Evolutionary conservation across 2,113 vertebrate species (phyloP).

Genomic region (Eptesicus fuscus): DNA sequence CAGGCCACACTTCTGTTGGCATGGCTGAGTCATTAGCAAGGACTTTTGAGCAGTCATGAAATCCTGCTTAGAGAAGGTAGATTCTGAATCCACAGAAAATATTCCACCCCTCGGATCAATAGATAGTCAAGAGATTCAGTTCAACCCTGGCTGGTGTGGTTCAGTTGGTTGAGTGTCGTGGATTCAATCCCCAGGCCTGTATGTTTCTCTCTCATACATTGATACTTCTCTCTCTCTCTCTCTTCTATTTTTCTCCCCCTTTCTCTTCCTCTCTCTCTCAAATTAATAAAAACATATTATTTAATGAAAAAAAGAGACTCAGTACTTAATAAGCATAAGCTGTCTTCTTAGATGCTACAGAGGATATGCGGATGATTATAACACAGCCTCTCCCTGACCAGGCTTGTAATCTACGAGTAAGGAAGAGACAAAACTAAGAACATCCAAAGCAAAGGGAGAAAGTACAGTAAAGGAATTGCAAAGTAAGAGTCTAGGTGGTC

Average conservation of each 20-base stretch:
- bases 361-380: background rate
- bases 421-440: background rate
- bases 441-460: background rate
- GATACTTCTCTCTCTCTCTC: no score
- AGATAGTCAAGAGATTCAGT: background rate
- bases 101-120: background rate
- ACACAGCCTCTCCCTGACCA: background rate
- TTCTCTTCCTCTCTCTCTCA: background rate
- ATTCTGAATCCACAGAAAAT: background rate
- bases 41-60: background rate
- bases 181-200: background rate
- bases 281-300: background rate
- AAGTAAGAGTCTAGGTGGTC: no score
- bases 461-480: background rate
- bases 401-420: background rate
- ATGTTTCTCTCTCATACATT: background rate
- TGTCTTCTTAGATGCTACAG: background rate
- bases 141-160: background rate
- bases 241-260: no score
- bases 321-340: background rate
- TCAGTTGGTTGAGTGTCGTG: background rate
- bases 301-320: background rate
- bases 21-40: background rate
- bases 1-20: background rate
- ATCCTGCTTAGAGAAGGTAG: background rate